Evolutionary conservation across 2,113 vertebrate species (phyloP).

Genomic region (Xiphorhynchus elegans): DNA sequence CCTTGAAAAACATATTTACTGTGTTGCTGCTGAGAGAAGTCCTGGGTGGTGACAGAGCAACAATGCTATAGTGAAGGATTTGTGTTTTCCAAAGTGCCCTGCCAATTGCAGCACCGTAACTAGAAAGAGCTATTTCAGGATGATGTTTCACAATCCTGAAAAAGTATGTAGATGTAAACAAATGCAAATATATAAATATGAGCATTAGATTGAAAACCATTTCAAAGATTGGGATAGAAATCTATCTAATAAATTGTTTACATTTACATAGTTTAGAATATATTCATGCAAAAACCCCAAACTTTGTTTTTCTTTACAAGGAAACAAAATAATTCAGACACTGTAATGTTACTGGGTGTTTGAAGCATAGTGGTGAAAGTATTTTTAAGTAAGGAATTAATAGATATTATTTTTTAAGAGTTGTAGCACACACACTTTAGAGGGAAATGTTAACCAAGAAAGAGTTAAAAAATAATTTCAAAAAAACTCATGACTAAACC

Average conservation of each 20-base stretch:
- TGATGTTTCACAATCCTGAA: neutral
- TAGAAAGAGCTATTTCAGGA: neutral
- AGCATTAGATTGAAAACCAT: neutral
- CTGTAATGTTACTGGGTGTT: neutral
- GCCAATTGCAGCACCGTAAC: neutral
- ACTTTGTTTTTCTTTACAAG: neutral
- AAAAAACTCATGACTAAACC: neutral
- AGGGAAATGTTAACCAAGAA: neutral
- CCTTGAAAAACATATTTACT: neutral
- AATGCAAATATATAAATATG: neutral
- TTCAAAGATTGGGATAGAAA: neutral
- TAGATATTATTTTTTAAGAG: neutral
- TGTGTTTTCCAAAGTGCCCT: neutral
- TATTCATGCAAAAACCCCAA: rapidly evolving
- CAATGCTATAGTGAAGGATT: neutral
- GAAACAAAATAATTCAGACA: neutral
- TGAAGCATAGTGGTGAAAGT: neutral
- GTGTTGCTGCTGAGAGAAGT: neutral
- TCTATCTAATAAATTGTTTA: neutral
- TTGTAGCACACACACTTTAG: neutral
- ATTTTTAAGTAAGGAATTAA: neutral
- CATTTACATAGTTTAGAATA: neutral
- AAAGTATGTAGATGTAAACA: neutral
- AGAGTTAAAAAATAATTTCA: neutral
- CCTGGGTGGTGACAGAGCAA: neutral